phyloP scores from a whole-genome alignment of 2,888 invertebrate genomes.

The Nemoura dubitans region DNA sequence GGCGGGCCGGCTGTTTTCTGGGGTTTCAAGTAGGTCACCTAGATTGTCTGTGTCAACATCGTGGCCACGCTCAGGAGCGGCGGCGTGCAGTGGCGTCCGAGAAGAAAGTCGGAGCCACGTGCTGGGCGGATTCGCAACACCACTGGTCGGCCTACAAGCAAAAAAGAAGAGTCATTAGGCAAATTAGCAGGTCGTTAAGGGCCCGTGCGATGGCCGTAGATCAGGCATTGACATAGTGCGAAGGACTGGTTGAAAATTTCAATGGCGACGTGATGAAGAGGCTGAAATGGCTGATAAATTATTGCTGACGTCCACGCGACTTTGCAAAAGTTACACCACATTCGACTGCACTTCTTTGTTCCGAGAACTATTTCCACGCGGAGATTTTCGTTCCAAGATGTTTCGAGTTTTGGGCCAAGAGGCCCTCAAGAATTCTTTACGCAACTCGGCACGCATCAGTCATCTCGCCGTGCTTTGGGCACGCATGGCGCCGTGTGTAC shows the following conservation, averaged over 20 bases:
- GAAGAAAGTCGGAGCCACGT: background rate
- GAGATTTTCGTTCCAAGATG: background rate
- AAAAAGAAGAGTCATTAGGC: background rate
- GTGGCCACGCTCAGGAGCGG: conserved; percentile 1
- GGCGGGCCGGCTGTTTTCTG: background rate
- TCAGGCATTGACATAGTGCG: too few species aligned
- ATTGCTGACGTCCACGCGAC: too few species aligned
- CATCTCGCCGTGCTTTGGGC: background rate
- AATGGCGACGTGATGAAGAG: too few species aligned
- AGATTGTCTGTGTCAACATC: conserved; percentile 19
- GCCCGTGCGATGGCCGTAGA: too few species aligned
- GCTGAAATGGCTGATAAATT: too few species aligned
- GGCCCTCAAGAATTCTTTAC: background rate
- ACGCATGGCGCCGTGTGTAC: too few species aligned
- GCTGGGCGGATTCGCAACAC: too few species aligned
- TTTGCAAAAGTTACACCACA: too few species aligned
- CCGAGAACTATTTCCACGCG: background rate
- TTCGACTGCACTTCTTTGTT: background rate
- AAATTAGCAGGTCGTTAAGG: background rate
- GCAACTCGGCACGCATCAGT: background rate
- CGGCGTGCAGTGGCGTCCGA: background rate
- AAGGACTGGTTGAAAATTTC: too few species aligned
- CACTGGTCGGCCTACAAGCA: background rate
- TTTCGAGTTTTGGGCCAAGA: background rate
- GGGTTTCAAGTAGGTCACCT: conserved; percentile 38